Base-by-base conservation (phyloP, 1,140 invertebrate species). In the Tribolium castaneum region DNA sequence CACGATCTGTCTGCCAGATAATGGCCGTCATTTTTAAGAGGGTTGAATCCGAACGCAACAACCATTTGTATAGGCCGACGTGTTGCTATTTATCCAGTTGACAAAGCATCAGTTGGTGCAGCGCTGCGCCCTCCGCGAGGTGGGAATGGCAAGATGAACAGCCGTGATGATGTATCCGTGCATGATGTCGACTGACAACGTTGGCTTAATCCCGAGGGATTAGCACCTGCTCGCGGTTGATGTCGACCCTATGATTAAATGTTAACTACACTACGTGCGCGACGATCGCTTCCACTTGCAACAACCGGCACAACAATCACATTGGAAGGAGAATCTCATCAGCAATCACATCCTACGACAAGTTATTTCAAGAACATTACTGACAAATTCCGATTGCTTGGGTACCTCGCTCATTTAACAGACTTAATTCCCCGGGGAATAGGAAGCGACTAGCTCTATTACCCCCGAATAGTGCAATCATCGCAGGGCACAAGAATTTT, bases 1-100 rank as follows among this genome's bases (percentile, higher is more conserved):
- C 80, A 81, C 82, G 80, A 83, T 82, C 83, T 83, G 81, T 84
- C 83, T 83, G 76, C 80, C 77, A 78, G 80, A 83, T 84, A 84
- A 84, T 85, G 81, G 84, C 81, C 79, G 79, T 84, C 82, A 85
- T 85, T 85, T 85, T 85, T 85, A 85, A 85, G 81, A 83, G 81
- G 80, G 84, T 81, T 78, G 82, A 83, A 83, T 83, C 82, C 80
- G 83, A 83, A 84, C 80, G 81, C 79, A 80, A 77, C 80, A 72
- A 83, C 82, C 84, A 85, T 85, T 85, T 85, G 84, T 85, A 80
- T 83, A 78, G 70, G 83, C 62, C 77, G 84, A 84, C 83, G 79
- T 79, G 81, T 80, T 80, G 81, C 82, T 83, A 85, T 84, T 81
- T 82, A 85, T 84, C 70, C 82, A 78, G 76, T 80, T 82, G 81